phyloP scores from a whole-genome alignment of 2,888 invertebrate species.

The Hemistola chrysoprasaria region DNA sequence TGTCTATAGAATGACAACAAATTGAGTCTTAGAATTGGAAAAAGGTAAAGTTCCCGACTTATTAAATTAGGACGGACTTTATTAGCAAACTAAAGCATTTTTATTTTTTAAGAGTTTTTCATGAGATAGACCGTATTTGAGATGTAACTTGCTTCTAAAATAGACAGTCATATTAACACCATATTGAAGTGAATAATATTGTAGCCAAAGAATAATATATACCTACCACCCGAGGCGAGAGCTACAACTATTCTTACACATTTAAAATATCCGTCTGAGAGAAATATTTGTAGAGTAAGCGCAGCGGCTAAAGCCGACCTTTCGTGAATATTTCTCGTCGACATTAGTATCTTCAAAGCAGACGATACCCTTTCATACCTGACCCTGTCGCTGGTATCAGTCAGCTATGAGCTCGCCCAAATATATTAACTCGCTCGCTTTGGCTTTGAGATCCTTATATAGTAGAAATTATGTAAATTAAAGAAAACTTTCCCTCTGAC shows the following conservation, averaged over 20 bases:
- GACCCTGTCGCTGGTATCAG: too few species aligned
- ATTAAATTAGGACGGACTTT: conserved; percentile 14
- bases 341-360: too few species aligned
- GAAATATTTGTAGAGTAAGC: too few species aligned
- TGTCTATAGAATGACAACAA: conserved; percentile 1
- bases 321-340: too few species aligned
- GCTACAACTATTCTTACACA: too few species aligned
- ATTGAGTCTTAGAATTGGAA: conserved; percentile 9
- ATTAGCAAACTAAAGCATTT: conserved; percentile 7
- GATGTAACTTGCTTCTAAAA: not conserved
- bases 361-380: too few species aligned
- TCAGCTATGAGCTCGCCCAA: conserved; percentile 24
- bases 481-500: conserved; percentile 41
- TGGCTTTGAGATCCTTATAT: conserved; percentile 36
- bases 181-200: too few species aligned
- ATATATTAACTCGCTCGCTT: conserved; percentile 32
- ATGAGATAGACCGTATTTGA: not conserved
- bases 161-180: too few species aligned
- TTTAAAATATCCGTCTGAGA: too few species aligned
- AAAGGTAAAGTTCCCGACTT: conserved; percentile 6
- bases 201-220: too few species aligned
- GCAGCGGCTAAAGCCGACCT: too few species aligned
- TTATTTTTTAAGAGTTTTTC: conserved; percentile 4
- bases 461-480: conserved; percentile 51
- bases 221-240: too few species aligned